Evolutionary conservation across 2,888 invertebrate species (phyloP).

Genomic region (Caenorhabditis sulstoni): DNA sequence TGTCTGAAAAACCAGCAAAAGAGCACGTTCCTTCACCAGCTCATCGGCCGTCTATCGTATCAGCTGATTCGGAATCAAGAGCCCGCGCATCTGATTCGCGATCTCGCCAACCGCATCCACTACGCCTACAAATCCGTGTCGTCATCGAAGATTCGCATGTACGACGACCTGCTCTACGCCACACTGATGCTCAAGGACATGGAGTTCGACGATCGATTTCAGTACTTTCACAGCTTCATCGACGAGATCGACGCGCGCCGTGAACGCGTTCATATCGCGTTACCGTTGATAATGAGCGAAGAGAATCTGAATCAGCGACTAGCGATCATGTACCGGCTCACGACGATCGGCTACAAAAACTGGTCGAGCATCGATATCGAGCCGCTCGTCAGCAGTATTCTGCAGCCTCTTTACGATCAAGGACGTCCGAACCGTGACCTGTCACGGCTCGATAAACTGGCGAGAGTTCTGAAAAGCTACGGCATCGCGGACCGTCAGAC

Average conservation of each 20-base stretch:
- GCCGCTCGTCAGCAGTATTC: slow-evolving; percentile 49
- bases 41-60: slow-evolving; percentile 57
- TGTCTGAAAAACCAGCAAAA: slow-evolving; percentile 63
- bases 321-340: slow-evolving; percentile 61
- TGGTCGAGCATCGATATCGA: slow-evolving; percentile 57
- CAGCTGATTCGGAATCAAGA: slow-evolving; percentile 63
- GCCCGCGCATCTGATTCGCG: slow-evolving; percentile 58
- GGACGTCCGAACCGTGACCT: slow-evolving; percentile 31
- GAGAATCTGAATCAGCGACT: slow-evolving; percentile 55
- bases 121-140: slow-evolving; percentile 53
- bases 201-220: slow-evolving; percentile 59
- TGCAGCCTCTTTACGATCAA: slow-evolving; percentile 63
- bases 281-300: slow-evolving; percentile 66
- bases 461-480: slow-evolving; percentile 61
- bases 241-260: slow-evolving; percentile 70
- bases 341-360: slow-evolving; percentile 65
- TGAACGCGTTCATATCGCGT: slow-evolving; percentile 67
- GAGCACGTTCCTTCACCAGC: slow-evolving; percentile 54
- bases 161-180: slow-evolving; percentile 66
- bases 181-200: slow-evolving; percentile 66
- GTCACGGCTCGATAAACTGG: slow-evolving; percentile 48
- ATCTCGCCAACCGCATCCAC: slow-evolving; percentile 66
- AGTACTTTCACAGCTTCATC: slow-evolving; percentile 64
- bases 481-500: slow-evolving; percentile 58
- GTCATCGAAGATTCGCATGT: slow-evolving; percentile 61